These are phyloP conservation scores for Dascyllus trimaculatus DNA, from an alignment of 2,113 vertebrate species.

Conservation along the genomic window DNA sequence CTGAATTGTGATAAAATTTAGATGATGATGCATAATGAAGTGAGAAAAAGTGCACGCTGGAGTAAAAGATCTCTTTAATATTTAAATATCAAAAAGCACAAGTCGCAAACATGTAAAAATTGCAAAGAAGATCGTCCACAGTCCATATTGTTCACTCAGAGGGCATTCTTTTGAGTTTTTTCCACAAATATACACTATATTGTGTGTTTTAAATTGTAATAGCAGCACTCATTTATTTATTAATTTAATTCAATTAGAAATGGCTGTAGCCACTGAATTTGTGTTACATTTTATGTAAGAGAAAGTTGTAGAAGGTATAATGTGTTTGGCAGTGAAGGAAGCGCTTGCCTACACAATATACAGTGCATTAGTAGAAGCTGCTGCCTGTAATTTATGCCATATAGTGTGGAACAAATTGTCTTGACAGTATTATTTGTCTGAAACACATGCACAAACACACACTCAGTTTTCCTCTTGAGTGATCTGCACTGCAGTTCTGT, in stretches of 20 bases:
- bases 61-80: neutral
- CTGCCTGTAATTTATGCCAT: neutral
- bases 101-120: too few relatives aligned
- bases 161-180: neutral
- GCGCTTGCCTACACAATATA: neutral
- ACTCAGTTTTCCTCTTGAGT: slow-evolving; percentile 9
- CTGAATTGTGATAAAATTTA: neutral
- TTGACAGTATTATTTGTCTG: slow-evolving; percentile 9
- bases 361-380: neutral
- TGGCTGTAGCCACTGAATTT: too few relatives aligned
- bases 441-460: slow-evolving; percentile 3
- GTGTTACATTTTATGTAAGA: neutral
- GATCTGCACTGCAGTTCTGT: slow-evolving; percentile 20
- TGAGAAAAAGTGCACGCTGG: neutral
- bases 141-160: too few relatives aligned
- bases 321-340: neutral
- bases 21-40: neutral
- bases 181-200: neutral
- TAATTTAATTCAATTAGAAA: too few relatives aligned
- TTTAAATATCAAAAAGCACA: neutral
- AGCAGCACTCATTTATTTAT: too few relatives aligned
- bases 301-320: neutral
- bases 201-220: neutral
- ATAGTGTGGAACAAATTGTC: slow-evolving; percentile 25
- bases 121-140: too few relatives aligned